These are phyloP conservation scores for Gryllus longicercus DNA, from an alignment of 2,888 invertebrate species.

Conservation along the genomic window DNA sequence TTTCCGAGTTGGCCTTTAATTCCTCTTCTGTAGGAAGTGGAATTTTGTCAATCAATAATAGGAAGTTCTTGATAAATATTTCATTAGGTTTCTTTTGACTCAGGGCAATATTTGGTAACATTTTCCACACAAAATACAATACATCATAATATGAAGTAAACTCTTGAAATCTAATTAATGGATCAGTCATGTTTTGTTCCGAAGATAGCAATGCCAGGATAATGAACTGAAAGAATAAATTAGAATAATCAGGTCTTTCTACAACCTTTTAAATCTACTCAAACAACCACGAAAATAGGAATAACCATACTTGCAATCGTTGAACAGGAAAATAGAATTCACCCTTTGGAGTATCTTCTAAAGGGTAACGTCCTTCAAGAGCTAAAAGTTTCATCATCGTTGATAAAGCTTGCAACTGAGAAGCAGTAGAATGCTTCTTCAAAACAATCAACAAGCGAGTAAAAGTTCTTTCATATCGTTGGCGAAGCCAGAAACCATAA, in stretches of 20 bases:
- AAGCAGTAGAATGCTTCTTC: slow-evolving; percentile 50
- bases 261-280: no score
- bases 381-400: slow-evolving; percentile 70
- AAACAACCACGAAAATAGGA: not conserved
- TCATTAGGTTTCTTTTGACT: slow-evolving; percentile 56
- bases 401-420: slow-evolving; percentile 61
- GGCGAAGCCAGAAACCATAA: slow-evolving; percentile 65
- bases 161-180: slow-evolving; percentile 69
- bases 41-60: slow-evolving; percentile 60
- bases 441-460: slow-evolving; percentile 58
- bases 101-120: slow-evolving; percentile 56
- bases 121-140: slow-evolving; percentile 66
- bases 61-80: slow-evolving; percentile 59
- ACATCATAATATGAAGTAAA: slow-evolving; percentile 72
- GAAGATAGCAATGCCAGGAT: slow-evolving; percentile 62
- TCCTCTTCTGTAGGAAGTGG: slow-evolving; percentile 40
- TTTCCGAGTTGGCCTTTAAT: slow-evolving; percentile 21
- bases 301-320: slow-evolving; percentile 57
- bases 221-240: slow-evolving; percentile 52
- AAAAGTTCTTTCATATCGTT: slow-evolving; percentile 66
- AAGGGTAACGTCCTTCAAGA: slow-evolving; percentile 66
- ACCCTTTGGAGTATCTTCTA: slow-evolving; percentile 52
- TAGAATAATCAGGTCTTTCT: no score
- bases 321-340: slow-evolving; percentile 62
- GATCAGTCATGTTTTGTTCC: slow-evolving; percentile 57